Base-by-base conservation (phyloP, 2,888 invertebrate genomes). In the Adineta ricciae region DNA sequence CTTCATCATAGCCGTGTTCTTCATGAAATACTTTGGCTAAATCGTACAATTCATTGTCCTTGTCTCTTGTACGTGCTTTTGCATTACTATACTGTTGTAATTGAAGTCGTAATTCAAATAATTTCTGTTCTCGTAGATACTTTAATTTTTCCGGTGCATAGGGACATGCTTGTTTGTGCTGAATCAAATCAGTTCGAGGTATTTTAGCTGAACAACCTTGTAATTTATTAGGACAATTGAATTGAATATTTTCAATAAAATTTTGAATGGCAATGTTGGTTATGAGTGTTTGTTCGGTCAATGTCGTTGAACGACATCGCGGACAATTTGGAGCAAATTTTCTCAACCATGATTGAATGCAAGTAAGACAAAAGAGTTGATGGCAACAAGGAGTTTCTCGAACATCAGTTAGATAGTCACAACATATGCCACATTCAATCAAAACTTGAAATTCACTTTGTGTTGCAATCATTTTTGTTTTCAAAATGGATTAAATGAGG, bases 341-440 rank as follows among this genome's bases (percentile, higher is more conserved):
- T 41, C 21, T 36, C 21, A 36, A 24, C 73, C 73, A 73, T 41
- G 73, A 73, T 73, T 36, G 36, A 21, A 73, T 38, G 21, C 73
- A 73, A 16, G 38, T 21, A 73, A 38, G 41, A 73, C 73, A 73
- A 36, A 73, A 41, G 4, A 73, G 21, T 38, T 38, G 36, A 73
- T 73, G 73, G 24, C 73, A 73, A 73, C 73, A 73, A 21, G 73
- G 73, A 38, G 73, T 73, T 73, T 73, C 73, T 21, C 73, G 38
- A 73, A 73, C 73, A 24, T 73, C 73, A 4, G 36, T 36, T 5
- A 73, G 19, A 73, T 73, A 73, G 8, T 73, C 73, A 73, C 73
- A 73, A 73, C 73, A 73, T 36, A 73, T 73, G 9, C 38, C 36
- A n/a, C 73, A 73, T n/a, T 73, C 73, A 24, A 73, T 38, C 21